These are phyloP conservation scores for Prionace glauca DNA, from an alignment of 2,797 vertebrate genomes.

Conservation along the genomic window DNA sequence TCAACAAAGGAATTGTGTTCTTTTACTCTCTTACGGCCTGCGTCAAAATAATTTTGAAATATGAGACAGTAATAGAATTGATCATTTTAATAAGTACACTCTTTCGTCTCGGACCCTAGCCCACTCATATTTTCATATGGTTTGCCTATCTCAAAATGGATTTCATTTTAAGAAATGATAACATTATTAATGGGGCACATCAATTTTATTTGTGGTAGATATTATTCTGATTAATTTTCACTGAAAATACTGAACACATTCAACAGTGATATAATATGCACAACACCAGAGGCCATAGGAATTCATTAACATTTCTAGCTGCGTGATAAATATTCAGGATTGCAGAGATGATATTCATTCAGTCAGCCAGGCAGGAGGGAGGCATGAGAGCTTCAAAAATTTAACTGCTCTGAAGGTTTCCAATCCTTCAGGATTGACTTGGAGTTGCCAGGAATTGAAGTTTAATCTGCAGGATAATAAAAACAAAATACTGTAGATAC, in stretches of 20 bases:
- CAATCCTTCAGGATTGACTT: too few species aligned
- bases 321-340: neutral
- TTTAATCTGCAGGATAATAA: too few species aligned
- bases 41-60: constrained; percentile 24
- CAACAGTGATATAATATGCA: neutral
- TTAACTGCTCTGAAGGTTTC: neutral
- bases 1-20: neutral
- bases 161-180: constrained; percentile 14
- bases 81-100: neutral
- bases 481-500: too few species aligned
- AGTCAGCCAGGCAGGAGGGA: neutral
- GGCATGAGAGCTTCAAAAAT: neutral
- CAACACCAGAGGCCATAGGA: neutral
- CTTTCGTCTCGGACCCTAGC: neutral
- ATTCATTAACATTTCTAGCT: neutral
- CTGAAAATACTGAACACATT: neutral
- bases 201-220: neutral
- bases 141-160: neutral
- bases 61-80: constrained; percentile 15
- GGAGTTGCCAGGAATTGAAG: too few species aligned
- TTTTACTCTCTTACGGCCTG: neutral
- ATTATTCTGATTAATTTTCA: neutral
- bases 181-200: neutral
- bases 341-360: neutral
- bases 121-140: neutral